These are phyloP conservation scores for Erebia aethiops DNA, from an alignment of 2,888 invertebrate genomes.

Conservation along the genomic window DNA sequence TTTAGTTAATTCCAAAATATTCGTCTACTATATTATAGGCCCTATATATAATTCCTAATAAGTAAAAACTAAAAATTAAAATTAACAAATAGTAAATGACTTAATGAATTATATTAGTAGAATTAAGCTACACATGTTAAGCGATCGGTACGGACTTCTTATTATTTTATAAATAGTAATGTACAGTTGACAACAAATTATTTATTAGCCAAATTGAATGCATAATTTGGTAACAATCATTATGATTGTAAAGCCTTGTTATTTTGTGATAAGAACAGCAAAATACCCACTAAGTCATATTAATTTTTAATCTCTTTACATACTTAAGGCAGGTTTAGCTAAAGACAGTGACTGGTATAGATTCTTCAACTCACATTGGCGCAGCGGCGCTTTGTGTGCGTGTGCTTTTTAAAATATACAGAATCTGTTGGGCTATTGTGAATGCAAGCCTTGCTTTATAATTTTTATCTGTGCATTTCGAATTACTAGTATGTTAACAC, in stretches of 20 bases:
- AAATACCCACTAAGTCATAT: neutral
- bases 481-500: no score
- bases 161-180: neutral
- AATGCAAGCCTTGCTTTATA: no score
- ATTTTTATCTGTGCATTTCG: no score
- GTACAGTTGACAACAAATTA: neutral
- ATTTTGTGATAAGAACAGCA: neutral
- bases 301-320: no score
- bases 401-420: no score
- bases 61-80: slow-evolving; percentile 24
- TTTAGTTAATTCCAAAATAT: slow-evolving; percentile 43
- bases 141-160: slow-evolving; percentile 56
- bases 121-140: slow-evolving; percentile 58
- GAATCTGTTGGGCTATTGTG: no score
- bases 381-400: no score
- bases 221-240: neutral
- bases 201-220: neutral
- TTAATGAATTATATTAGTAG: slow-evolving; percentile 53
- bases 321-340: no score
- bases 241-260: neutral
- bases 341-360: no score
- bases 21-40: slow-evolving; percentile 45
- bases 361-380: no score
- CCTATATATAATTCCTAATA: slow-evolving; percentile 41
- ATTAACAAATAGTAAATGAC: slow-evolving; percentile 50